A percentile compares a stretch with the other conserved stretches of the same genome.
phyloP scores from a whole-genome alignment of 2,888 invertebrate species.

The Camponotus fellah region DNA sequence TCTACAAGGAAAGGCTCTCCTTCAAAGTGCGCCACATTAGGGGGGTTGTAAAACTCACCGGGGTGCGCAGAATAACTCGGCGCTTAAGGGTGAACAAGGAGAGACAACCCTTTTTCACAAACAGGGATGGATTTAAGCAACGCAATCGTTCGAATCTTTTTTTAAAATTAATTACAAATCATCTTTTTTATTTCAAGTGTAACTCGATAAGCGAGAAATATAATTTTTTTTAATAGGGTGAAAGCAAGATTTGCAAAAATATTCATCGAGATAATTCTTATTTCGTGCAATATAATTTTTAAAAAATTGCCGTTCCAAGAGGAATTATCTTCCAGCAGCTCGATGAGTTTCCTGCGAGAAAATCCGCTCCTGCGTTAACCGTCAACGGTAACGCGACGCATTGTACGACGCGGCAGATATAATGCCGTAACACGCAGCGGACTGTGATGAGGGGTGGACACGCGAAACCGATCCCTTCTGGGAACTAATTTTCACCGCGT shows the following conservation, averaged over 20 bases:
- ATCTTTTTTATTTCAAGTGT: background rate
- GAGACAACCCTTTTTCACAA: no score
- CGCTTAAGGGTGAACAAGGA: background rate
- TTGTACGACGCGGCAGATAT: slow-evolving; percentile 75
- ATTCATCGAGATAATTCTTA: background rate
- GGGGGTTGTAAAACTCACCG: background rate
- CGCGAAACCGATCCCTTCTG: slow-evolving; percentile 83
- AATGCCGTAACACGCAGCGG: slow-evolving; percentile 80
- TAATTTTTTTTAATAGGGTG: background rate
- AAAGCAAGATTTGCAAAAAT: background rate
- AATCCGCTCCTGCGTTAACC: slow-evolving; percentile 55
- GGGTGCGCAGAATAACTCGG: background rate
- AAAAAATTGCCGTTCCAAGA: background rate
- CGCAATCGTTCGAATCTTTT: background rate
- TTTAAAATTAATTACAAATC: background rate
- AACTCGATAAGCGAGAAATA: background rate
- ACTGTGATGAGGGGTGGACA: slow-evolving; percentile 82
- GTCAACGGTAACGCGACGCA: slow-evolving; percentile 38
- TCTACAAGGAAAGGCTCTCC: slow-evolving; percentile 82
- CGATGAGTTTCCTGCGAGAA: slow-evolving; percentile 60
- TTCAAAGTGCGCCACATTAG: slow-evolving; percentile 50
- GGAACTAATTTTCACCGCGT: slow-evolving; percentile 76
- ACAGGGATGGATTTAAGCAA: background rate
- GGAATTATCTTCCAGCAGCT: slow-evolving; percentile 15
- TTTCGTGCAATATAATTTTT: background rate